Evolutionary conservation across 2,113 vertebrate genomes (phyloP).

Genomic region (Spilogale gracilis): DNA sequence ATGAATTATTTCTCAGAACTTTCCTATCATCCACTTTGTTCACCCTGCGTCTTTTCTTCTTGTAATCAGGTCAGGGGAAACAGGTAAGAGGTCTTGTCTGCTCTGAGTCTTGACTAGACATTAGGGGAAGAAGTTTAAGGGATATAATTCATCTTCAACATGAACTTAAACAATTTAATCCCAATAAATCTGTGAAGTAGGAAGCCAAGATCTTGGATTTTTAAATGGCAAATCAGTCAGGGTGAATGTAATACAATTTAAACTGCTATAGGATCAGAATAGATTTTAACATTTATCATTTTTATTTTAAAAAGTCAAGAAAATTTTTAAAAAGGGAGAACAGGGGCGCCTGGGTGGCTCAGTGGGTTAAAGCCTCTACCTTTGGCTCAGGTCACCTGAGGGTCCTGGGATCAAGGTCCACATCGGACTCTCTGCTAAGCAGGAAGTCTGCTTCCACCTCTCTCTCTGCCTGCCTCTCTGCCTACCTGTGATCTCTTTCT

Average conservation of each 20-base stretch:
- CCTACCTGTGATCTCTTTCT: too few species aligned
- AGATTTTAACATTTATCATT: neutral
- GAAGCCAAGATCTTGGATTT: conserved; percentile 31
- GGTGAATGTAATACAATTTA: conserved; percentile 4
- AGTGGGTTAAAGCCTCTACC: too few species aligned
- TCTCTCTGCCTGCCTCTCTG: too few species aligned
- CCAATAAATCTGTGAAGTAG: neutral
- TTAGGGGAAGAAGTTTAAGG: neutral
- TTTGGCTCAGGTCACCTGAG: too few species aligned
- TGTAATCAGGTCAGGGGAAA: neutral
- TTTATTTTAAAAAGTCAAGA: conserved; percentile 16
- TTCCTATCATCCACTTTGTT: neutral
- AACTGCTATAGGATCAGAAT: neutral
- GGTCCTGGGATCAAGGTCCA: too few species aligned
- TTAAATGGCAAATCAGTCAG: neutral
- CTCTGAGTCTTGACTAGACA: neutral
- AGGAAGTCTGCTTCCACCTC: too few species aligned
- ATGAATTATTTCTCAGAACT: neutral
- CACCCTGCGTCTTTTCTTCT: neutral
- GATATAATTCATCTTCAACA: neutral
- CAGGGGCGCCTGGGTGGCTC: too few species aligned
- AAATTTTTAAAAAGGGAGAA: neutral
- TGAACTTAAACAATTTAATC: neutral
- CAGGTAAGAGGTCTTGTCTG: neutral
- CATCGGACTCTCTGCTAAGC: too few species aligned